Evolutionary conservation across 2,888 invertebrate species (phyloP), one percentile per base, ranked within the genome.

Genomic region (Morpho helenor): DNA sequence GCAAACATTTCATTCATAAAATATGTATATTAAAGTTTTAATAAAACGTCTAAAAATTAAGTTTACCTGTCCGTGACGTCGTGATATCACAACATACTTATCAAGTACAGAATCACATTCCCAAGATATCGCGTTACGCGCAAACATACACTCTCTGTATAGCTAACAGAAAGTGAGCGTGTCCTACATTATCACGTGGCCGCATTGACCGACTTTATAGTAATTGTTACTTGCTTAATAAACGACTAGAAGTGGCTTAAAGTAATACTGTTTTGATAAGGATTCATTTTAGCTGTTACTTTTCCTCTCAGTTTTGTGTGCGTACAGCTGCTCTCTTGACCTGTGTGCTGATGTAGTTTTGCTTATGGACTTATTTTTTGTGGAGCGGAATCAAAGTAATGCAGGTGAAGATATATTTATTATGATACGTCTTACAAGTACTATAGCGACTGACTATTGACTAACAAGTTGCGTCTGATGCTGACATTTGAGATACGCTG

Each of bases 161-260:
- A 51, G 53, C 52, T 56, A 50, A 31, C 67, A 61, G 70, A 77
- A 75, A 76, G 76, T 75, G 73, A 76, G 66, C 69, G 75, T 71
- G 72, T n/a, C 69, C 74, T 60, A 71, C 60, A 59, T 74, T 46
- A 61, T 58, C 72, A 70, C 74, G 72, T 73, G 73, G 69, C 63
- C 48, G 56, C 63, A 60, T 54, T 60, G 64, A 60, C 57, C 58
- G 57, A 63, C 58, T 52, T 63, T 49, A 54, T 22, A 44, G 42
- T 60, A 56, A 56, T 60, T 60, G 52, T 62, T 62, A 44, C 59
- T 61, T 53, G 49, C 47, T 55, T 60, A 60, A 60, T 46, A 57
- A 55, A 54, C 45, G 50, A 41, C 53, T 53, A 39, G 46, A 53
- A 49, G 55, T 55, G 49, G 43, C 55, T 49, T 55, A 49, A 7